Percentiles rank a stretch among this genome's conserved stretches.
Conservation (phyloP, 2,888 invertebrate genomes). For the Tipula confusa region DNA sequence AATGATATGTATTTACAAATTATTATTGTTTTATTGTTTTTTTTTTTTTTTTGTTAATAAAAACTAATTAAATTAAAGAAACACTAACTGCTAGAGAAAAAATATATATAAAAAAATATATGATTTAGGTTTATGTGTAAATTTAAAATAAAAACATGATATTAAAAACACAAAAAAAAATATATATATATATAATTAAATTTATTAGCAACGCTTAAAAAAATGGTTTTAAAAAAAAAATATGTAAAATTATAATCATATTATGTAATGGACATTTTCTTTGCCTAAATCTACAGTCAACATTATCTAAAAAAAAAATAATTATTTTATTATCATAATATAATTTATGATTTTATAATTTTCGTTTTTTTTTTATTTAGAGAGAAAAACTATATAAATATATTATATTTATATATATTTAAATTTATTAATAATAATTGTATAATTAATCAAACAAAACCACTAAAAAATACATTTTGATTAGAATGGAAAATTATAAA, state of each 20-base stretch:
- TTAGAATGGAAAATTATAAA: neutral
- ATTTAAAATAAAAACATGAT: neutral
- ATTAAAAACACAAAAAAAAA: conserved; percentile 7
- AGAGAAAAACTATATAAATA: neutral
- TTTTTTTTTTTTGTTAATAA: neutral
- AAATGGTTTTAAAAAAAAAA: neutral
- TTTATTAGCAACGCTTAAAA: conserved; percentile 13
- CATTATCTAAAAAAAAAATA: neutral
- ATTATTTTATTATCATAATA: neutral
- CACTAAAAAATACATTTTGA: conserved; percentile 7
- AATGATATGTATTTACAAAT: neutral
- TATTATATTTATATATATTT: no score
- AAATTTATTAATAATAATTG: neutral
- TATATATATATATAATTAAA: no score
- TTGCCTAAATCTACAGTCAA: neutral
- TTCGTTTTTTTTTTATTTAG: neutral
- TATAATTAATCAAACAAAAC: neutral
- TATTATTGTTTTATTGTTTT: no score
- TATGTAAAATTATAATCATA: neutral
- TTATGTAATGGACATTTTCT: neutral
- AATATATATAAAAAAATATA: neutral
- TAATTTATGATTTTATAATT: neutral
- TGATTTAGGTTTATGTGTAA: neutral
- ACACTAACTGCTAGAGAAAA: neutral
- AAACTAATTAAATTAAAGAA: neutral